These are phyloP conservation scores for Acrocera orbiculus DNA, from an alignment of 2,888 invertebrate species.

Conservation along the genomic window DNA sequence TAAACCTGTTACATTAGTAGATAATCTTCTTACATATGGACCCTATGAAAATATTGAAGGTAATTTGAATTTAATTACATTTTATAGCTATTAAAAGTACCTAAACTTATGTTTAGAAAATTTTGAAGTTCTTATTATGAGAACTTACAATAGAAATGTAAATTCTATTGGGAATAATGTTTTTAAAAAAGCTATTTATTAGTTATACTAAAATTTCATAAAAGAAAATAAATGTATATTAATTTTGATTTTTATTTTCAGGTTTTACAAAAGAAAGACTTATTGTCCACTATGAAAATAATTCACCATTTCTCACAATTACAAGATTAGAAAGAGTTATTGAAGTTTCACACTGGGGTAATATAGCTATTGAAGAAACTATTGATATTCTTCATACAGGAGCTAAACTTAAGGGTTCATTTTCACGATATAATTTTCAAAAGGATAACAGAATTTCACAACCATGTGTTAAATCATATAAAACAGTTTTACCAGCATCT, in stretches of 20 bases:
- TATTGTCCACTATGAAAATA: conserved; percentile 85
- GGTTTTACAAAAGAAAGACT: conserved; percentile 44
- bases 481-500: conserved; percentile 67
- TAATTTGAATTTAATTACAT: conserved; percentile 23
- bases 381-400: conserved; percentile 86
- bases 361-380: conserved; percentile 91
- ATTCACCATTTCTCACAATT: conserved; percentile 89
- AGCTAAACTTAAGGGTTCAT: conserved; percentile 80
- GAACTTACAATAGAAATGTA: neutral
- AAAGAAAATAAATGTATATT: too few relatives aligned
- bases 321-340: conserved; percentile 69
- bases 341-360: conserved; percentile 98
- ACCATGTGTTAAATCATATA: conserved; percentile 81
- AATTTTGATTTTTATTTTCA: conserved; percentile 13
- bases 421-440: conserved; percentile 95
- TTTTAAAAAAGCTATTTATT: too few relatives aligned
- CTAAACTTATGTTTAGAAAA: too few relatives aligned
- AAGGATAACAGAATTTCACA: conserved; percentile 75
- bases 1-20: conserved; percentile 62
- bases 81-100: too few relatives aligned
- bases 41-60: conserved; percentile 58
- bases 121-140: neutral
- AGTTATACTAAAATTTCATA: too few relatives aligned
- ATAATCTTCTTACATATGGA: conserved; percentile 73
- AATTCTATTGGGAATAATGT: too few relatives aligned